These are phyloP conservation scores for Arothron firmamentum DNA, from an alignment of 2,113 vertebrate species.

Conservation along the genomic window DNA sequence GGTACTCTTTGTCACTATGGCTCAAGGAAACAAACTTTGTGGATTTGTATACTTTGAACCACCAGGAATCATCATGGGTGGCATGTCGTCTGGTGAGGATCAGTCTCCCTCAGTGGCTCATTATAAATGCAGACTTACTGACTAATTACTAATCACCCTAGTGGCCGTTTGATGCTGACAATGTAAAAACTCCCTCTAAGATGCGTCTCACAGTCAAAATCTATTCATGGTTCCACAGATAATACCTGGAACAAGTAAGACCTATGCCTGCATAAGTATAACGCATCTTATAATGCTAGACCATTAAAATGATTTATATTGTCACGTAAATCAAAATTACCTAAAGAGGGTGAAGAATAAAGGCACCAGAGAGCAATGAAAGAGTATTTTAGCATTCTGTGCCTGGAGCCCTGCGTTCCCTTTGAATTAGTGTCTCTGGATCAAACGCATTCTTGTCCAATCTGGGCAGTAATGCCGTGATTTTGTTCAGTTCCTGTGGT, in stretches of 20 bases:
- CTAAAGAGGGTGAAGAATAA: no score
- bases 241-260: not conserved
- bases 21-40: not conserved
- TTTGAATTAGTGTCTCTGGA: slow-evolving; percentile 25
- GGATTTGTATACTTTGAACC: not conserved
- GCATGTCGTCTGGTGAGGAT: not conserved
- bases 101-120: not conserved
- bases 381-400: slow-evolving; percentile 9
- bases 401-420: slow-evolving; percentile 13
- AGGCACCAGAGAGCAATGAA: no score
- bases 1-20: not conserved
- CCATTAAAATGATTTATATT: not conserved
- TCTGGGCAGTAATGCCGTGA: slow-evolving; percentile 46
- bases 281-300: slow-evolving; percentile 9
- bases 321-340: slow-evolving; percentile 4
- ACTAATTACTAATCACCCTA: no score
- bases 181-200: not conserved
- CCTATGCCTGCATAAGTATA: slow-evolving; percentile 12
- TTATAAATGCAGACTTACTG: not conserved
- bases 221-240: no score
- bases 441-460: slow-evolving; percentile 56
- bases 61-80: not conserved
- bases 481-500: slow-evolving; percentile 47
- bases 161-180: no score
- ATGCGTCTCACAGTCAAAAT: no score